Conservation (phyloP, 2,113 vertebrate species). For the Mastomys coucha region DNA sequence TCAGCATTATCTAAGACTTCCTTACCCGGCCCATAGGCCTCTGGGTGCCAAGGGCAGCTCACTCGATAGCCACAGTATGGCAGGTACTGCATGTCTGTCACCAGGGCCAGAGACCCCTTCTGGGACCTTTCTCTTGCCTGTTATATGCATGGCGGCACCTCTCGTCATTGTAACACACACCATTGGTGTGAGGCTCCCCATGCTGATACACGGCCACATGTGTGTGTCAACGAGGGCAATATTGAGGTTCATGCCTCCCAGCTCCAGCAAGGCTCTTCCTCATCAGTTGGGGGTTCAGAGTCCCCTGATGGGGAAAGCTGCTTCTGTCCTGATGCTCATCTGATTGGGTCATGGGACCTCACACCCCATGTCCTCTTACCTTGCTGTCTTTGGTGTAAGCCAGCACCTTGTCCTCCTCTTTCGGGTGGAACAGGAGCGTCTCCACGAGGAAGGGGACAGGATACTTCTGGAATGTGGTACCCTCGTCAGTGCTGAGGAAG, state of each 20-base stretch:
- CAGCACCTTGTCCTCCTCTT: constrained; percentile 96
- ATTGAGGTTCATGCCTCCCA: rapidly evolving
- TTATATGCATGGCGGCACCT: too few relatives aligned
- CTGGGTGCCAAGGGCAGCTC: neutral
- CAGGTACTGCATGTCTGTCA: too few relatives aligned
- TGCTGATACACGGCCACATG: rapidly evolving
- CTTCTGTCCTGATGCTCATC: neutral
- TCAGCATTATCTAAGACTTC: rapidly evolving
- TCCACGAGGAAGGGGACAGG: constrained; percentile 93
- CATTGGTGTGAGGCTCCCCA: rapidly evolving
- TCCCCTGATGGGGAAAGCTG: neutral
- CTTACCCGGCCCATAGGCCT: rapidly evolving
- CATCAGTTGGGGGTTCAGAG: rapidly evolving
- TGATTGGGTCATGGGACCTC: neutral
- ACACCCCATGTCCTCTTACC: constrained; percentile 82
- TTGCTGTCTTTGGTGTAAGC: constrained; percentile 94
- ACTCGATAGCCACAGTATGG: too few relatives aligned
- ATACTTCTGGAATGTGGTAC: constrained; percentile 95
- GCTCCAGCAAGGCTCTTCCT: neutral
- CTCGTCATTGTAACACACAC: rapidly evolving
- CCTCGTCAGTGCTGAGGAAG: constrained; percentile 96
- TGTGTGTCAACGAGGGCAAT: rapidly evolving
- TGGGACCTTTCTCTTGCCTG: too few relatives aligned
- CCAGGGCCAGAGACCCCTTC: too few relatives aligned
- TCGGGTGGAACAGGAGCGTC: constrained; percentile 95